Percentiles rank a stretch among this genome's conserved stretches.
Conservation (phyloP, 2,797 vertebrate species). For the Lycodopsis pacificus region DNA sequence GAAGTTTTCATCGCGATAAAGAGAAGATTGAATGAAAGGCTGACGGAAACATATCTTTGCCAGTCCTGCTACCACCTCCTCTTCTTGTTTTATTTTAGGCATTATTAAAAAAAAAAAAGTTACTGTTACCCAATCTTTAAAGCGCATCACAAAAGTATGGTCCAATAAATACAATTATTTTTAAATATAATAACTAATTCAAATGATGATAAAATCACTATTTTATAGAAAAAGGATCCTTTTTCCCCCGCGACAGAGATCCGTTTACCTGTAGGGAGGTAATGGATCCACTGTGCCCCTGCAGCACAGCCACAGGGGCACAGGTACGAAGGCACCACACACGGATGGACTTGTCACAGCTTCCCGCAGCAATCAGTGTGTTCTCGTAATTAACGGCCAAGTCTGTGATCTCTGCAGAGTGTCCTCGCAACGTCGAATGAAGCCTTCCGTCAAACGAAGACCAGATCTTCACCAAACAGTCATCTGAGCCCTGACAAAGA, state of each 20-base stretch:
- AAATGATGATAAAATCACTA: not conserved
- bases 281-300: conserved; percentile 97
- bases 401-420: conserved; percentile 98
- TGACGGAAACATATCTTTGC: conserved; percentile 10
- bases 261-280: conserved; percentile 94
- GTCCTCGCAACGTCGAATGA: conserved; percentile 93
- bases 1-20: not conserved
- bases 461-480: conserved; percentile 99
- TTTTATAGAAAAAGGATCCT: not conserved
- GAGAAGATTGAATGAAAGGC: conserved; percentile 14
- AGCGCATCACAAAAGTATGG: not conserved
- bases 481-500: conserved; percentile 92
- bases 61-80: not conserved
- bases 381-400: conserved; percentile 98
- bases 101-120: not conserved
- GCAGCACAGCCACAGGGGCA: conserved; percentile 95
- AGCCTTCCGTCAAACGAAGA: conserved; percentile 95
- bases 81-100: conserved; percentile 13
- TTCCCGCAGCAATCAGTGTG: conserved; percentile 96
- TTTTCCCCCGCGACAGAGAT: not conserved
- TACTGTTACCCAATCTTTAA: not conserved
- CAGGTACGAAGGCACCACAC: conserved; percentile 99
- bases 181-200: not conserved
- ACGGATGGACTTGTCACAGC: conserved; percentile 97
- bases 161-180: not conserved